These are phyloP conservation scores for Pitta sordida DNA, from an alignment of 2,113 vertebrate species.

Conservation along the genomic window DNA sequence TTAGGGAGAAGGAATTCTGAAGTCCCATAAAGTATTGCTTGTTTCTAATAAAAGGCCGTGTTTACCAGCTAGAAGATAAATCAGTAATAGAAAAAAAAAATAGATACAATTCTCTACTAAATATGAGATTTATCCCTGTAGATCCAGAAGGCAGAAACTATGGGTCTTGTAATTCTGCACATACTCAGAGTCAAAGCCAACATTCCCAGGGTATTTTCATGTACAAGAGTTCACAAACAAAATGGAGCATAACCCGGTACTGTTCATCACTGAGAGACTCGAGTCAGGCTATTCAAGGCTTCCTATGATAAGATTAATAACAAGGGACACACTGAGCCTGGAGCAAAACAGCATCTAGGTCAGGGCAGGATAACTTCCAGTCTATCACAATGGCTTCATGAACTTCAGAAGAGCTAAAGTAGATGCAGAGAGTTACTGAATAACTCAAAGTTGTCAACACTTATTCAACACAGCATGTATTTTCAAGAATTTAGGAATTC, in stretches of 20 bases:
- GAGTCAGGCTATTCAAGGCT: conserved; percentile 29
- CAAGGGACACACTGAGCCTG: conserved; percentile 21
- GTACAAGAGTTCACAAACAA: conserved; percentile 42
- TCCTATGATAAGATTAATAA: conserved; percentile 40
- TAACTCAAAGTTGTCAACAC: not conserved
- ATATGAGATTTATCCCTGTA: not conserved
- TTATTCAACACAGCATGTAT: not conserved
- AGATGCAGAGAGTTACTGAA: not conserved
- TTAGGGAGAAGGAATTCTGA: not conserved
- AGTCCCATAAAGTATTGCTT: not conserved
- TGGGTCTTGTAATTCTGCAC: not conserved
- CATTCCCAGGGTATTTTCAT: not conserved
- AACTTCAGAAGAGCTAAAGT: not conserved
- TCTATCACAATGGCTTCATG: conserved; percentile 1
- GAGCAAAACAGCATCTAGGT: not conserved
- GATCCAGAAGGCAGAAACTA: not conserved
- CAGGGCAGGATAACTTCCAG: conserved; percentile 13
- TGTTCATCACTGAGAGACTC: not conserved
- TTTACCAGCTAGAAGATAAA: not conserved
- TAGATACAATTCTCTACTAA: not conserved
- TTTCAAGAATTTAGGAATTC: not conserved
- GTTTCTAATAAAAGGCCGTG: not conserved
- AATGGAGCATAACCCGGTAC: not conserved
- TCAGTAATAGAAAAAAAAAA: not conserved
- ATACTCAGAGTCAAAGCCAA: not conserved